Evolutionary conservation across 2,888 invertebrate genomes (phyloP).

Genomic region (Thereva unica): DNA sequence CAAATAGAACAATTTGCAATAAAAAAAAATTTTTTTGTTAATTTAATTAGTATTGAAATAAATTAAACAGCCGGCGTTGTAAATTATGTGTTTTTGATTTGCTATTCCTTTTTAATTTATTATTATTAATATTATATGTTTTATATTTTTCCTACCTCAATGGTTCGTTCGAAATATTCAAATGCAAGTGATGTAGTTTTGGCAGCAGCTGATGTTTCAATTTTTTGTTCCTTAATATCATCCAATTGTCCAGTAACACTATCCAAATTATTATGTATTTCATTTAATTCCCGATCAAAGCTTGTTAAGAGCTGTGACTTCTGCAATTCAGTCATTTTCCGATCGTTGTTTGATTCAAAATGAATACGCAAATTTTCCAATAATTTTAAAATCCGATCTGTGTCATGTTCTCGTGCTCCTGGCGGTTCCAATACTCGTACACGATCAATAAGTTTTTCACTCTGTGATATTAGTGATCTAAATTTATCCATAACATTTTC

Average conservation of each 20-base stretch:
- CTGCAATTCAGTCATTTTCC: constrained; percentile 65
- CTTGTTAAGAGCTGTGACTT: constrained; percentile 72
- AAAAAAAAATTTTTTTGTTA: constrained; percentile 7
- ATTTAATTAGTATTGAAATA: constrained; percentile 32
- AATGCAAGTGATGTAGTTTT: constrained; percentile 73
- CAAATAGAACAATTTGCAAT: constrained; percentile 15
- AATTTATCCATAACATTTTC: constrained; percentile 69
- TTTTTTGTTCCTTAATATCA: constrained; percentile 69
- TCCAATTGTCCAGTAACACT: constrained; percentile 68
- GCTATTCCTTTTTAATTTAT: not conserved
- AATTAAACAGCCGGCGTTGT: too few relatives aligned
- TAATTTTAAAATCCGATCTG: constrained; percentile 67
- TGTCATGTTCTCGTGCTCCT: constrained; percentile 69
- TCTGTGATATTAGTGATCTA: constrained; percentile 68
- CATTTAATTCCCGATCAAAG: constrained; percentile 68
- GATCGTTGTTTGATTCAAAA: constrained; percentile 68
- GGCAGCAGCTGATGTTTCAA: constrained; percentile 72
- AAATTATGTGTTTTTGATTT: too few relatives aligned
- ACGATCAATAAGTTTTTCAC: constrained; percentile 68
- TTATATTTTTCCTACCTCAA: constrained; percentile 64
- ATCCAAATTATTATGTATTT: constrained; percentile 72
- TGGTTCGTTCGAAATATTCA: constrained; percentile 75
- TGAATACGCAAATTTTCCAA: constrained; percentile 65
- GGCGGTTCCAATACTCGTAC: constrained; percentile 74
- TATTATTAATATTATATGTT: not conserved